phyloP scores from a whole-genome alignment of 1,140 invertebrate species.

The Bombus difficillimus region DNA sequence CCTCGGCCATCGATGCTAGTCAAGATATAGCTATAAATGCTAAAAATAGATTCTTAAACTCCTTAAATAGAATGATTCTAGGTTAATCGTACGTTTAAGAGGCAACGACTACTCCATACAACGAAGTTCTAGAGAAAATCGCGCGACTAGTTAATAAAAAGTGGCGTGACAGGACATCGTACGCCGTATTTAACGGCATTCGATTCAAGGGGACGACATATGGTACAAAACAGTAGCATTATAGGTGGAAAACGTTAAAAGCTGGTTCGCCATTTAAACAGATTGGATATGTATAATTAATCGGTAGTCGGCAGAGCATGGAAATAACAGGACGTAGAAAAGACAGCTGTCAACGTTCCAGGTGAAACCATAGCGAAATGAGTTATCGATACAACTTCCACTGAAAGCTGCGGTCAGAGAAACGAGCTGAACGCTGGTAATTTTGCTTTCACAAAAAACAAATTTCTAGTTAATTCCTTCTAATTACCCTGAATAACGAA shows the following conservation, averaged over 20 bases:
- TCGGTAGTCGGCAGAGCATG: constrained; percentile 23
- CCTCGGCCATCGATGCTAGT: too few relatives aligned
- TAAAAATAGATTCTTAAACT: too few relatives aligned
- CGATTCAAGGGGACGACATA: background rate
- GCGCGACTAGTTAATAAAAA: background rate
- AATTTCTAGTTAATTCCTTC: too few relatives aligned
- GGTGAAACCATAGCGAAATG: constrained; percentile 21
- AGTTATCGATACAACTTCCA: constrained; percentile 5
- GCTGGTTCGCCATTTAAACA: background rate
- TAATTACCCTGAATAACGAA: too few relatives aligned
- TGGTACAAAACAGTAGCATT: background rate
- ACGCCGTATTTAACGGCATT: background rate
- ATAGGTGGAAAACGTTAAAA: background rate
- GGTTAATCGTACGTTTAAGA: background rate
- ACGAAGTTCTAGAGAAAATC: background rate
- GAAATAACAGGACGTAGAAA: background rate
- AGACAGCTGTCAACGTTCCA: constrained; percentile 26
- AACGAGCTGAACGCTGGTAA: too few relatives aligned
- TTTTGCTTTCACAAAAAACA: background rate
- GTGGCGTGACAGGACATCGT: background rate
- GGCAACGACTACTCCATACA: background rate
- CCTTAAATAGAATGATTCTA: background rate
- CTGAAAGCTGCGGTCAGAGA: background rate
- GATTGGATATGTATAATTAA: constrained; percentile 23
- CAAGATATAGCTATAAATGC: too few relatives aligned